Evolutionary conservation across 2,797 vertebrate species (phyloP).

Genomic region (Vireo griseus): DNA sequence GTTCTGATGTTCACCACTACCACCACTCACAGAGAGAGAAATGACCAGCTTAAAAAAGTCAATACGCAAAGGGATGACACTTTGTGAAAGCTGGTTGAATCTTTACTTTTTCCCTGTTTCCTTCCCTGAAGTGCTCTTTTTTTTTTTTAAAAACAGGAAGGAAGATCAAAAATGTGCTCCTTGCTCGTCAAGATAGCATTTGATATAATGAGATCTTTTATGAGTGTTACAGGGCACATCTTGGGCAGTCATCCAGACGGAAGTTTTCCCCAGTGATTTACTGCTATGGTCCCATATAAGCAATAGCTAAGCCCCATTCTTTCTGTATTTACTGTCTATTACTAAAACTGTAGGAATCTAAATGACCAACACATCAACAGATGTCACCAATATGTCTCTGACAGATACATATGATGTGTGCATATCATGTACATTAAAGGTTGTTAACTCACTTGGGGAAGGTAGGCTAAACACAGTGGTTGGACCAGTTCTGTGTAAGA

Average conservation of each 20-base stretch:
- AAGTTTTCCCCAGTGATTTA: not conserved
- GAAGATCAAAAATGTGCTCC: conserved; percentile 28
- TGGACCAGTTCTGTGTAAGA: not conserved
- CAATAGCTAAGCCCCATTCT: not conserved
- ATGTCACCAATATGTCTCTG: not conserved
- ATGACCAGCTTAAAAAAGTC: not conserved
- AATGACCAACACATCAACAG: not conserved
- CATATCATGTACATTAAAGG: not conserved
- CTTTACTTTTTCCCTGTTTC: not conserved
- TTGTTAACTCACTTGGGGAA: not conserved
- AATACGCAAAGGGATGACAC: not conserved
- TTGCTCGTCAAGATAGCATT: not conserved
- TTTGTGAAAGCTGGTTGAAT: not conserved
- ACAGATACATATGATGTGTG: not conserved
- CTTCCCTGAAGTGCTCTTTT: not conserved
- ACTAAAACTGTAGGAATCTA: not conserved
- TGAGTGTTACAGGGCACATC: not conserved
- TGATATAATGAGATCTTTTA: not conserved
- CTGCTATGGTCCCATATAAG: not conserved
- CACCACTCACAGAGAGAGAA: not conserved
- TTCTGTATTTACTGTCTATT: not conserved
- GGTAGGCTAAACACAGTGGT: not conserved
- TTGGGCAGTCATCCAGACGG: not conserved
- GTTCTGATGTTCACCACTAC: not conserved
- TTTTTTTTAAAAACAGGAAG: not conserved